Conservation (phyloP, 30 jellyfish, hydroid and myxozoan species). For the Cassiopea andromeda region DNA sequence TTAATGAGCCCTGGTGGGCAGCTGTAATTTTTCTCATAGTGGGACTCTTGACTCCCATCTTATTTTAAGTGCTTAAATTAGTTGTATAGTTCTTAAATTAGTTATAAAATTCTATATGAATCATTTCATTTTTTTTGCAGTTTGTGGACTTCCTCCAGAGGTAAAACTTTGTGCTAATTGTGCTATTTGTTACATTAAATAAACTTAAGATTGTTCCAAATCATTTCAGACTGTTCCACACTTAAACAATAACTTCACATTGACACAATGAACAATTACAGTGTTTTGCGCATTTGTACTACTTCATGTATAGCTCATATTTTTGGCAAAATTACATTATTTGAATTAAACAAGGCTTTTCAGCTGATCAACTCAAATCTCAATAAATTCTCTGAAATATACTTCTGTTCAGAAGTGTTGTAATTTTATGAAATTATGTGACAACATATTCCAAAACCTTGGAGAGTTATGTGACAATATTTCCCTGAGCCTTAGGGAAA, state of each 20-base stretch:
- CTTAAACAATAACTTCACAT: background rate
- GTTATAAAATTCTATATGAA: background rate
- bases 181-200: background rate
- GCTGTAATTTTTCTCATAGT: too few species aligned
- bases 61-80: background rate
- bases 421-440: too few species aligned
- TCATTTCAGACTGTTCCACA: background rate
- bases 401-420: too few species aligned
- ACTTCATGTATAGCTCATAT: background rate
- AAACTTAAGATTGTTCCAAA: background rate
- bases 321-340: too few species aligned
- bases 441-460: too few species aligned
- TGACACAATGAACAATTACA: background rate
- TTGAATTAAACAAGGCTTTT: too few species aligned
- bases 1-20: too few species aligned
- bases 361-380: too few species aligned
- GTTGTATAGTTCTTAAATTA: too few species aligned
- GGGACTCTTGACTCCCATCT: background rate
- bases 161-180: background rate
- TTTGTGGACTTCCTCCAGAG: conserved; percentile 93
- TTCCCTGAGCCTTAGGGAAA: too few species aligned
- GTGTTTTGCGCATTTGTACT: background rate
- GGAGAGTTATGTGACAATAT: too few species aligned
- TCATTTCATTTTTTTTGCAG: background rate
- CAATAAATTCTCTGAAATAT: too few species aligned